Percentiles rank a stretch among this genome's conserved stretches.
phyloP scores from a whole-genome alignment of 2,888 invertebrate species.

The Agrotis puta region DNA sequence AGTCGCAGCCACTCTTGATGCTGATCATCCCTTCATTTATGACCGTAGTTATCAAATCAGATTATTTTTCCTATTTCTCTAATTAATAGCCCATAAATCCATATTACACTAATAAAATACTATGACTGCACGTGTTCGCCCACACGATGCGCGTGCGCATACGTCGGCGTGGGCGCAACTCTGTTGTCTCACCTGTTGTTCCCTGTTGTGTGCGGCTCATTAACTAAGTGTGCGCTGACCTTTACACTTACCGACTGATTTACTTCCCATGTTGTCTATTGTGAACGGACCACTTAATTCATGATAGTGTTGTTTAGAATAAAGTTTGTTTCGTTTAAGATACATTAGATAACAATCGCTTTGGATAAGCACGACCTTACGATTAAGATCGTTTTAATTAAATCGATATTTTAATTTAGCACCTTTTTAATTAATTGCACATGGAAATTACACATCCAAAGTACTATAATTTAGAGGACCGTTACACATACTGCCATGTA shows the following conservation, averaged over 20 bases:
- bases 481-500: not conserved
- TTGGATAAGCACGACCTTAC: not conserved
- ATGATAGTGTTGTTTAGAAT: constrained; percentile 2
- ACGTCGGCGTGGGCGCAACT: constrained; percentile 4
- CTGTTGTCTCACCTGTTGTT: constrained; percentile 15
- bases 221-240: constrained; percentile 25
- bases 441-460: not conserved
- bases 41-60: not conserved
- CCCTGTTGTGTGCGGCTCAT: constrained; percentile 15
- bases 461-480: not conserved
- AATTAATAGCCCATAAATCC: constrained; percentile 27
- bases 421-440: not conserved
- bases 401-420: not conserved
- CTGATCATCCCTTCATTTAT: not conserved
- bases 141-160: constrained; percentile 32
- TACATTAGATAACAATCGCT: not conserved
- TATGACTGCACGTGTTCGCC: not conserved
- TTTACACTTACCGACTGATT: constrained; percentile 13
- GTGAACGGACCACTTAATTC: constrained; percentile 7
- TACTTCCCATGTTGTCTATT: not conserved
- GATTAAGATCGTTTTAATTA: constrained; percentile 5
- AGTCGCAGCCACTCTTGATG: not conserved
- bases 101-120: constrained; percentile 16
- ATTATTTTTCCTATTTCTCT: constrained; percentile 1
- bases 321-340: not conserved